phyloP scores from a whole-genome alignment of 2,797 vertebrate species.

The Acanthopagrus latus region DNA sequence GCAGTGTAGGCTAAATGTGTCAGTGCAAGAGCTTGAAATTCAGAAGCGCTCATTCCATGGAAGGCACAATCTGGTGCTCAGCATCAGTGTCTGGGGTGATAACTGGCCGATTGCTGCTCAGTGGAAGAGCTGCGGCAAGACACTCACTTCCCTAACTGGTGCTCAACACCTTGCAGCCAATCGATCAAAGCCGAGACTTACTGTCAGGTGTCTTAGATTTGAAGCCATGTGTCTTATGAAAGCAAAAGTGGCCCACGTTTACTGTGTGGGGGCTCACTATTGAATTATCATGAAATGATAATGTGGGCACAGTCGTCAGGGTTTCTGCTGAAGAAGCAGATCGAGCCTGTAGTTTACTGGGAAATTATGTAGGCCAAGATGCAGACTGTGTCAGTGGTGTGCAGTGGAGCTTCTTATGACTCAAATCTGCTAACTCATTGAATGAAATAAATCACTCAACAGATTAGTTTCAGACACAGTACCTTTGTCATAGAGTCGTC shows the following conservation, averaged over 20 bases:
- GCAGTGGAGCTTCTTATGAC: constrained; percentile 33
- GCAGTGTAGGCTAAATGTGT: not conserved
- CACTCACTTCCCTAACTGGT: constrained; percentile 53
- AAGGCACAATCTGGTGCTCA: constrained; percentile 4
- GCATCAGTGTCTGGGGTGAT: constrained; percentile 9
- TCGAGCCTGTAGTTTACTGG: constrained; percentile 31
- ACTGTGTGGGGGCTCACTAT: constrained; percentile 21
- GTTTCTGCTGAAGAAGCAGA: constrained; percentile 52
- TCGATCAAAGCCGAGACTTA: constrained; percentile 46
- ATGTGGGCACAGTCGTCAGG: constrained; percentile 32
- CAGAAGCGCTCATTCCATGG: constrained; percentile 14
- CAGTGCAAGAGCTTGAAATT: not conserved
- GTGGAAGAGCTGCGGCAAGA: constrained; percentile 50
- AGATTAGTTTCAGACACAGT: constrained; percentile 32
- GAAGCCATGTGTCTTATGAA: constrained; percentile 17
- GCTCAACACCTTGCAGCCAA: constrained; percentile 37
- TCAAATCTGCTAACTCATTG: constrained; percentile 41
- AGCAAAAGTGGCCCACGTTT: constrained; percentile 24
- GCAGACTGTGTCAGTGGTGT: constrained; percentile 67
- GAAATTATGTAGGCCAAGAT: constrained; percentile 53
- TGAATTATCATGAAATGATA: constrained; percentile 35
- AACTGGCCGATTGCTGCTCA: constrained; percentile 36
- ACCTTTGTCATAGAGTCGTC: constrained; percentile 39
- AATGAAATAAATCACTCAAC: constrained; percentile 34
- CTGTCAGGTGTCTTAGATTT: constrained; percentile 37